These are phyloP conservation scores for Hyalella azteca DNA, from an alignment of 2,888 invertebrate genomes.

Conservation along the genomic window DNA sequence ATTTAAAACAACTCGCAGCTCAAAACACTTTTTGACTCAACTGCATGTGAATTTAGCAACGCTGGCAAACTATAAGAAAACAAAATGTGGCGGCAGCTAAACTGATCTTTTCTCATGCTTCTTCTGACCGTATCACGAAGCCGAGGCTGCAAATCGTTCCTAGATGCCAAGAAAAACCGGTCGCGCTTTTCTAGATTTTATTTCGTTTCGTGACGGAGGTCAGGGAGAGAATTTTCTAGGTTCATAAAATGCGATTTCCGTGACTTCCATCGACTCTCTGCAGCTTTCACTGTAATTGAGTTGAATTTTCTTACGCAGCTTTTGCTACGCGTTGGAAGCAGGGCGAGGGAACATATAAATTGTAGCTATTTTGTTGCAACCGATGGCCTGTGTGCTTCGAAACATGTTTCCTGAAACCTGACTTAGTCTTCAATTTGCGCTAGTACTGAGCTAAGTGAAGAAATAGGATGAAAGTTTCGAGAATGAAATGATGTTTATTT, in stretches of 20 bases:
- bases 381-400: neutral
- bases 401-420: too few species aligned
- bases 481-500: too few species aligned
- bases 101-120: too few species aligned
- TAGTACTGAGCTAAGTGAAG: too few species aligned
- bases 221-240: neutral
- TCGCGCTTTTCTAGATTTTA: neutral
- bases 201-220: neutral
- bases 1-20: too few species aligned
- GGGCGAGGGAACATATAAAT: neutral
- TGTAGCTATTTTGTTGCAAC: neutral
- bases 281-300: constrained; percentile 2
- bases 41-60: too few species aligned
- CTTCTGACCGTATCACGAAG: too few species aligned
- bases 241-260: constrained; percentile 3
- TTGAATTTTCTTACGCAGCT: neutral
- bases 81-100: too few species aligned
- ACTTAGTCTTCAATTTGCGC: too few species aligned
- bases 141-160: neutral
- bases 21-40: too few species aligned
- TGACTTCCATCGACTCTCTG: neutral
- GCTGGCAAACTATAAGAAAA: too few species aligned
- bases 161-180: neutral
- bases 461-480: too few species aligned
- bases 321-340: neutral